A percentile compares a stretch with the other conserved stretches of the same genome.
Conservation (phyloP, 2,113 vertebrate species). For the Ciconia boyciana region DNA sequence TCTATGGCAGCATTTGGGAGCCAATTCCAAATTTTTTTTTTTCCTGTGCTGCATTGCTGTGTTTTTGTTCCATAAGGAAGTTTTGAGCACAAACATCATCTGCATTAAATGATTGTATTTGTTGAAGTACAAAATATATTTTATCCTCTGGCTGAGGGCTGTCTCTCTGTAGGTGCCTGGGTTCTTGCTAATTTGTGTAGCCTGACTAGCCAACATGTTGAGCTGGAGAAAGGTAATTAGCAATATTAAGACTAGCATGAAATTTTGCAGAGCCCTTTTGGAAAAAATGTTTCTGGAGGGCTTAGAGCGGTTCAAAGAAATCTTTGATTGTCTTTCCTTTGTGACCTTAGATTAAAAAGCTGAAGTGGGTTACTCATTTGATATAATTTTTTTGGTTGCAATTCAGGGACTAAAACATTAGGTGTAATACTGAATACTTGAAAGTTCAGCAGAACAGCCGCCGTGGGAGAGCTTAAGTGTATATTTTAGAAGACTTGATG, state of each 20-base stretch:
- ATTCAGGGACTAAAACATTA: background rate
- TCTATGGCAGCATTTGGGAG: background rate
- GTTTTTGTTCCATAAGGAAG: background rate
- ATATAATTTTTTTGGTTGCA: background rate
- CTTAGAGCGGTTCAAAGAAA: background rate
- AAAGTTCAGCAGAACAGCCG: background rate
- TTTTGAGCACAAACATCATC: background rate
- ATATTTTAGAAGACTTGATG: background rate
- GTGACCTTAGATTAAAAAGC: background rate
- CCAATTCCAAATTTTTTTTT: background rate
- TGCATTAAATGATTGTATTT: background rate
- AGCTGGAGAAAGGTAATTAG: background rate
- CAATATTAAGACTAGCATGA: background rate
- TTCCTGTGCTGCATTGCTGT: background rate
- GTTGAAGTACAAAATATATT: background rate
- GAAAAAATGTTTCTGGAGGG: background rate
- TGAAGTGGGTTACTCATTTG: background rate
- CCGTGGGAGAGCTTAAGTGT: background rate
- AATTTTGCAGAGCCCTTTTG: background rate
- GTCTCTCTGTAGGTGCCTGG: background rate
- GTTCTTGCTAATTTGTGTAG: background rate
- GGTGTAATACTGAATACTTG: background rate
- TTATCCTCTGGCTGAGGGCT: background rate
- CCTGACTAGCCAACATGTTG: background rate
- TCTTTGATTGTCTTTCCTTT: background rate